A percentile compares a stretch with the other conserved stretches of the same genome.
These are phyloP conservation scores for Ceratosolen solmsi DNA, from an alignment of 1,140 invertebrate genomes.

Conservation along the genomic window DNA sequence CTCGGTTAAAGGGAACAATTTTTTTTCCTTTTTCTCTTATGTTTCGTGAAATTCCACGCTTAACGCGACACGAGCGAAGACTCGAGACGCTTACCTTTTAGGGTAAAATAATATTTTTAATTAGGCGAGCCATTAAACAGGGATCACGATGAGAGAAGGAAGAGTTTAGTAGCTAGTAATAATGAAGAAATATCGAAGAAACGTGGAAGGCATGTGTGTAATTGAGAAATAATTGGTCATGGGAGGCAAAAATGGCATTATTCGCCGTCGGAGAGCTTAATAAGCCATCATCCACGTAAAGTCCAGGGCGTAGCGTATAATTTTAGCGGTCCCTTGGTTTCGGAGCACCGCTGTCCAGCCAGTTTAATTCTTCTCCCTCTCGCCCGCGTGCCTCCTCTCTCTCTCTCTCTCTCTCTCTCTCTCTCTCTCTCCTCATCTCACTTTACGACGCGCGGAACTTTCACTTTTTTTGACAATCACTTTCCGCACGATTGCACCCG, in stretches of 20 bases:
- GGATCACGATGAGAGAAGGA: not conserved
- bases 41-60: not conserved
- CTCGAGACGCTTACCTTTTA: not conserved
- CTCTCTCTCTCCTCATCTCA: too few relatives aligned
- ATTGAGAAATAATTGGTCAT: conserved; percentile 32
- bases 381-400: too few relatives aligned
- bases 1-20: not conserved
- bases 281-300: conserved; percentile 42
- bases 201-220: not conserved
- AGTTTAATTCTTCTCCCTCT: conserved; percentile 38
- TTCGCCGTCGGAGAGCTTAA: conserved; percentile 31
- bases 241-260: conserved; percentile 29
- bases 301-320: conserved; percentile 22
- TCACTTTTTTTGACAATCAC: conserved; percentile 54
- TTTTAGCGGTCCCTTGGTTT: not conserved
- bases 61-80: not conserved
- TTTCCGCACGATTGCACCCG: conserved; percentile 51
- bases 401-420: too few relatives aligned
- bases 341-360: not conserved
- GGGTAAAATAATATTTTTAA: not conserved
- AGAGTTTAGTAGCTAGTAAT: conserved; percentile 18
- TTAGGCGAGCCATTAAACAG: not conserved
- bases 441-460: conserved; percentile 34
- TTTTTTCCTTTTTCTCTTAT: too few relatives aligned
- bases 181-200: conserved; percentile 35